Percentiles rank a stretch among this genome's conserved stretches.
Conservation (phyloP, 2,797 vertebrate species). For the Eptatretus atami region DNA sequence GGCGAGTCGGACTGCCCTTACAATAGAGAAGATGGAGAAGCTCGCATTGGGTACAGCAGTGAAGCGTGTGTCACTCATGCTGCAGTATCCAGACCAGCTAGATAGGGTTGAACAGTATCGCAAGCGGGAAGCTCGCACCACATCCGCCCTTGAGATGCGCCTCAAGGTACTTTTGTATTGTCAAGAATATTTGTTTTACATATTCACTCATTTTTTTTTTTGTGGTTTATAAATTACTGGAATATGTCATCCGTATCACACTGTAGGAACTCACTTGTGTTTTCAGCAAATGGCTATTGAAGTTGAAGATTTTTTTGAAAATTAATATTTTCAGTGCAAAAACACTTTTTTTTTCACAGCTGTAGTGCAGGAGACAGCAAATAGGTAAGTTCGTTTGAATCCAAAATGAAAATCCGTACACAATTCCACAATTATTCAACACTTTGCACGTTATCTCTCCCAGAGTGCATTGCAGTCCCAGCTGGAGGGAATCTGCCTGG, state of each 20-base stretch:
- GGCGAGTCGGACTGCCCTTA: background rate
- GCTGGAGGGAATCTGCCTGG: slow-evolving; percentile 51
- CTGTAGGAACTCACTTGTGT: background rate
- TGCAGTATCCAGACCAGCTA: slow-evolving; percentile 56
- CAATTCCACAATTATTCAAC: too few species aligned
- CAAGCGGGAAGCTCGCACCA: slow-evolving; percentile 51
- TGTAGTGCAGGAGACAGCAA: too few species aligned
- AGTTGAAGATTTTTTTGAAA: too few species aligned
- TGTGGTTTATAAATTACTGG: background rate
- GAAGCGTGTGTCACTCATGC: slow-evolving; percentile 82
- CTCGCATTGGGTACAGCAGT: slow-evolving; percentile 57
- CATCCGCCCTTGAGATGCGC: slow-evolving; percentile 41
- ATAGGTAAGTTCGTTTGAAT: too few species aligned
- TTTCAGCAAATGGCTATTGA: too few species aligned
- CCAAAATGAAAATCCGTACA: too few species aligned
- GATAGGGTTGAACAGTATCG: slow-evolving; percentile 41
- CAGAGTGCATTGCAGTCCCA: slow-evolving; percentile 71
- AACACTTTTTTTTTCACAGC: too few species aligned
- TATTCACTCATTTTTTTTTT: too few species aligned
- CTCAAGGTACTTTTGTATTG: slow-evolving; percentile 30
- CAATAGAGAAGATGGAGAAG: slow-evolving; percentile 35
- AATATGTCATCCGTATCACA: slow-evolving; percentile 6
- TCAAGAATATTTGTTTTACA: too few species aligned
- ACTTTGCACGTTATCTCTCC: background rate
- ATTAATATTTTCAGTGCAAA: too few species aligned